Evolutionary conservation across 1,140 invertebrate species (phyloP), one percentile per base, ranked within the genome.

Genomic region (Zophobas atratus): DNA sequence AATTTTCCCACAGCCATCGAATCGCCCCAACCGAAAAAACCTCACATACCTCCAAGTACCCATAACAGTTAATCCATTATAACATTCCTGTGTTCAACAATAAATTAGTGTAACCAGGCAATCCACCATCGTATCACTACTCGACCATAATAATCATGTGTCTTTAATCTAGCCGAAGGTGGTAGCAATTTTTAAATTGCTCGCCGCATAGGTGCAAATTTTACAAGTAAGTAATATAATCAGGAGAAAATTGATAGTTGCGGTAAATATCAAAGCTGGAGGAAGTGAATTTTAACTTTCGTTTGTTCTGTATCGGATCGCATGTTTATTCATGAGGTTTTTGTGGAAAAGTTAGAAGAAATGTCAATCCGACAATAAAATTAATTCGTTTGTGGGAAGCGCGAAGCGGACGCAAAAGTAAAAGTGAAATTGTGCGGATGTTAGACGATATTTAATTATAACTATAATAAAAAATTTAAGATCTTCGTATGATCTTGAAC

Each of bases 91-190:
- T 34, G 53, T 34, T 55, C 35, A 55, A 34, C 35, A 55, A 55
- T 55, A 55, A 55, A 55, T 55, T 55, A 55, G 53, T 55, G 35
- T 55, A 34, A 32, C n/a, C 35, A 34, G 53, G 2, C 53, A 33
- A 20, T 20, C 20, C 20, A 20, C 20, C 20, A 20, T 20, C 20
- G 53, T 55, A 55, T 34, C 53, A 55, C 53, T 46, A 55, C 32
- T 55, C 53, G 32, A 55, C 33, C 53, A 55, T 55, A 34, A 55
- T 55, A 55, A 55, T 55, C 33, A 55, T 55, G 53, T 55, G 32
- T 55, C 53, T 34, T 55, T 55, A 55, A 55, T 34, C 53, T 2
- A 1, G 53, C 53, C 53, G 53, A 55, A 20, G 20, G 20, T 20
- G 20, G 20, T 55, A 55, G 32, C 53, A 55, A 55, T 55, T 55